A percentile compares a stretch with the other conserved stretches of the same genome.
These are phyloP conservation scores for Andrena trimmerana DNA, from an alignment of 2,888 invertebrate genomes.

Conservation along the genomic window DNA sequence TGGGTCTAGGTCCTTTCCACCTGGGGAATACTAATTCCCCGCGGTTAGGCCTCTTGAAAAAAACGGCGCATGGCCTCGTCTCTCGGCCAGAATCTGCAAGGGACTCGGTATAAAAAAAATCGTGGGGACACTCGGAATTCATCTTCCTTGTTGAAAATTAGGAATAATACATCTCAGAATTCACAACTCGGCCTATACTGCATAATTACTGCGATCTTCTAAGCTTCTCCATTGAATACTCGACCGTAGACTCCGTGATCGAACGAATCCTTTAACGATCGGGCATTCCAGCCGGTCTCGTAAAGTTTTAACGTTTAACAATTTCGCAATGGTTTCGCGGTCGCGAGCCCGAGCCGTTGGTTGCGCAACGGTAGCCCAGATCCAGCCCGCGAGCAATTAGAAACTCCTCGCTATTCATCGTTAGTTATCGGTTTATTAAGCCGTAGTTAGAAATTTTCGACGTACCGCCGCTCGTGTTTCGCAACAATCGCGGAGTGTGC, in stretches of 20 bases:
- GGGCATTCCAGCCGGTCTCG: slow-evolving; percentile 37
- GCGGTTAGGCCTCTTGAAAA: slow-evolving; percentile 26
- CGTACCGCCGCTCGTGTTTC: slow-evolving; percentile 30
- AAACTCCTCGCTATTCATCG: slow-evolving; percentile 52
- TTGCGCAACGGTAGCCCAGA: slow-evolving; percentile 57
- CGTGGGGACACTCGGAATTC: too few relatives aligned
- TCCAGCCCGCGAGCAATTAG: slow-evolving; percentile 45
- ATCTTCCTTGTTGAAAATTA: too few relatives aligned
- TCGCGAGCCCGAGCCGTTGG: slow-evolving; percentile 10
- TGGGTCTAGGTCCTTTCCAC: slow-evolving; percentile 76
- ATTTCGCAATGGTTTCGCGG: slow-evolving; percentile 54
- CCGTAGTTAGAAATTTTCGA: slow-evolving; percentile 52
- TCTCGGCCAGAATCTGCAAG: slow-evolving; percentile 9
- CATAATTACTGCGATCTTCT: neutral
- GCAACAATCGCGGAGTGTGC: slow-evolving; percentile 16
- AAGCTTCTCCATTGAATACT: neutral
- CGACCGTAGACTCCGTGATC: neutral
- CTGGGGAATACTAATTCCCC: slow-evolving; percentile 71
- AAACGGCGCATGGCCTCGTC: slow-evolving; percentile 27
- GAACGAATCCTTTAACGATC: slow-evolving; percentile 25
- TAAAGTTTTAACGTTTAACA: slow-evolving; percentile 49
- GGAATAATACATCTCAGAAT: neutral
- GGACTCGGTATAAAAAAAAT: neutral
- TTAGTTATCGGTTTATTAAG: slow-evolving; percentile 52
- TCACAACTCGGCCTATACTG: neutral